Percentiles rank a stretch among this genome's conserved stretches.
Conservation (phyloP, 2,797 vertebrate genomes). For the Acrossocheilus wenchowensis region DNA sequence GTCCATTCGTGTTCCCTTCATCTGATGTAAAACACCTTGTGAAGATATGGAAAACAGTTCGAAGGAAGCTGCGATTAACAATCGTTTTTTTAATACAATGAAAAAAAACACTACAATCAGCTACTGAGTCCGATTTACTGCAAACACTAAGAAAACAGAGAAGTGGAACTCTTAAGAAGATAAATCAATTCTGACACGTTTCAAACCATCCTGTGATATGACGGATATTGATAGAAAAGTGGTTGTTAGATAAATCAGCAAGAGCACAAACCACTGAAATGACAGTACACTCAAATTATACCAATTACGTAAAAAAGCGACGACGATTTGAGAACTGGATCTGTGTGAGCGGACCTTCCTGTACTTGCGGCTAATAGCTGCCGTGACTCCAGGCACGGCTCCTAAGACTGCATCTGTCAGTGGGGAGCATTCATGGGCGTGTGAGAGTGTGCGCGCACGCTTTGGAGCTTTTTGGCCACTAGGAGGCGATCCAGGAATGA, state of each 20-base stretch:
- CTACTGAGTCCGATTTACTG: slow-evolving; percentile 17
- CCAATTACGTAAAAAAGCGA: slow-evolving; percentile 55
- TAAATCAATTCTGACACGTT: neutral
- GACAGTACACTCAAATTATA: slow-evolving; percentile 51
- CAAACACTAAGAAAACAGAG: slow-evolving; percentile 18
- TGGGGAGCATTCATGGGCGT: slow-evolving; percentile 21
- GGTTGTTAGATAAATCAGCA: slow-evolving; percentile 43
- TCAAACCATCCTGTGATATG: slow-evolving; percentile 30
- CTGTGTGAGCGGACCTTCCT: slow-evolving; percentile 52
- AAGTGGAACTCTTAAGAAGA: neutral
- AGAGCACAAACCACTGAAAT: slow-evolving; percentile 33
- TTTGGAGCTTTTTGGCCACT: slow-evolving; percentile 64
- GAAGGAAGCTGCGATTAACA: neutral
- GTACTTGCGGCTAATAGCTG: slow-evolving; percentile 56
- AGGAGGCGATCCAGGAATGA: slow-evolving; percentile 91
- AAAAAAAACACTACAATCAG: slow-evolving; percentile 35
- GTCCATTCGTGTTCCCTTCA: slow-evolving; percentile 11
- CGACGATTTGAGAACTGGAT: slow-evolving; percentile 57
- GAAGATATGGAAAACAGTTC: slow-evolving; percentile 7
- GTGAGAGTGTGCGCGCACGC: slow-evolving; percentile 8
- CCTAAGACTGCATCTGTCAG: slow-evolving; percentile 60
- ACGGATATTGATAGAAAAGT: slow-evolving; percentile 28
- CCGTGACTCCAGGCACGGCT: slow-evolving; percentile 45
- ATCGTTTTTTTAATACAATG: slow-evolving; percentile 7
- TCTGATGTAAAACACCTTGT: slow-evolving; percentile 14